A percentile compares a stretch with the other conserved stretches of the same genome.
Evolutionary conservation across 2,797 vertebrate genomes (phyloP).

Genomic region (Mus spretus): DNA sequence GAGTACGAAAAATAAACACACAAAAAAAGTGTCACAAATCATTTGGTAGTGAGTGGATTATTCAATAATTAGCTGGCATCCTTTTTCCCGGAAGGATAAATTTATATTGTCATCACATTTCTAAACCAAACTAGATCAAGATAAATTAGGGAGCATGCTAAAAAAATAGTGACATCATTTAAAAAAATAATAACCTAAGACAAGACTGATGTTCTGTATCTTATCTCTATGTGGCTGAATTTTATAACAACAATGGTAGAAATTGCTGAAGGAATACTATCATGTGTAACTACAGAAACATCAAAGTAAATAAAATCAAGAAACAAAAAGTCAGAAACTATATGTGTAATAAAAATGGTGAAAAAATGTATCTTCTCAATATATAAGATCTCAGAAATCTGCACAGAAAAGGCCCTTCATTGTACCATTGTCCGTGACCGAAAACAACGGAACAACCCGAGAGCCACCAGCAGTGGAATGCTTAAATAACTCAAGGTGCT

Average conservation of each 20-base stretch:
- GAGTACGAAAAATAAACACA: background rate
- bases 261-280: conserved; percentile 27
- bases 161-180: background rate
- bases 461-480: background rate
- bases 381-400: conserved; percentile 5
- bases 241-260: conserved; percentile 36
- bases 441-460: conserved; percentile 9
- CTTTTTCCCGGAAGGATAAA: background rate
- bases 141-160: background rate
- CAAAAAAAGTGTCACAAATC: background rate
- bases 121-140: conserved; percentile 21
- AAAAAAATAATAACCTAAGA: background rate
- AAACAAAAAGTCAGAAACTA: background rate
- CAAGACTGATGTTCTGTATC: background rate
- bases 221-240: conserved; percentile 27
- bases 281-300: background rate
- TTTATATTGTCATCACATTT: conserved; percentile 46
- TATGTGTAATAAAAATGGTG: conserved; percentile 38
- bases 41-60: background rate
- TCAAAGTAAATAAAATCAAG: conserved; percentile 49
- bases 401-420: background rate
- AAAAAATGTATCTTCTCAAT: conserved; percentile 28
- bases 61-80: conserved; percentile 17
- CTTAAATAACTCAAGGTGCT: conserved; percentile 66
- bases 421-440: background rate